Conservation (phyloP, 2,113 vertebrate species). For the Tympanuchus pallidicinctus region DNA sequence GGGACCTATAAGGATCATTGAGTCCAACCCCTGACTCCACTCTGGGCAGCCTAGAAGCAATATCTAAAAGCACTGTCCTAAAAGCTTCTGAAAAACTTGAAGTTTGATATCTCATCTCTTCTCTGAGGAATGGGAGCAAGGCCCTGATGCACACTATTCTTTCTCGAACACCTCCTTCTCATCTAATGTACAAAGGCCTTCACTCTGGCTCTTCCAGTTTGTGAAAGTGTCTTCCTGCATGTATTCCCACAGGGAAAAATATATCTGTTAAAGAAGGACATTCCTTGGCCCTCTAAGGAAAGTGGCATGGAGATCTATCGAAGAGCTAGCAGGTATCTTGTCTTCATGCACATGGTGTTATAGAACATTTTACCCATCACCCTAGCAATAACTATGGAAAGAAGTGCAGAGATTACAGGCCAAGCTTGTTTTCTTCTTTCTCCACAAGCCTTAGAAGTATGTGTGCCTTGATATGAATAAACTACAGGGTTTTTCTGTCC, state of each 20-base stretch:
- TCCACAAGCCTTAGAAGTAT: not conserved
- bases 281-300: not conserved
- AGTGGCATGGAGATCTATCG: not conserved
- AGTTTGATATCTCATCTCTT: no score
- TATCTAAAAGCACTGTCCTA: no score
- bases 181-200: constrained; percentile 36
- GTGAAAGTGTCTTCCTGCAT: not conserved
- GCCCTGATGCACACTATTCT: not conserved
- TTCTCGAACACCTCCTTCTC: not conserved
- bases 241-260: not conserved
- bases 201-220: not conserved
- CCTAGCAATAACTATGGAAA: not conserved
- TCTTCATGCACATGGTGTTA: not conserved
- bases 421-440: not conserved
- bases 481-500: not conserved
- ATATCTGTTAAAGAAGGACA: not conserved
- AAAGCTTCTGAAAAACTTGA: no score
- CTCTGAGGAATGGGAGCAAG: no score
- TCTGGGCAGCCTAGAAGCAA: no score
- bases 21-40: no score
- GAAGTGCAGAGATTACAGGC: not conserved
- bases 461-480: not conserved
- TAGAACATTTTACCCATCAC: not conserved
- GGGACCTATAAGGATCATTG: no score
- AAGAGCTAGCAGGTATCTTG: constrained; percentile 34